Evolutionary conservation across 2,797 vertebrate genomes (phyloP).

Genomic region (Xenentodon cancila): DNA sequence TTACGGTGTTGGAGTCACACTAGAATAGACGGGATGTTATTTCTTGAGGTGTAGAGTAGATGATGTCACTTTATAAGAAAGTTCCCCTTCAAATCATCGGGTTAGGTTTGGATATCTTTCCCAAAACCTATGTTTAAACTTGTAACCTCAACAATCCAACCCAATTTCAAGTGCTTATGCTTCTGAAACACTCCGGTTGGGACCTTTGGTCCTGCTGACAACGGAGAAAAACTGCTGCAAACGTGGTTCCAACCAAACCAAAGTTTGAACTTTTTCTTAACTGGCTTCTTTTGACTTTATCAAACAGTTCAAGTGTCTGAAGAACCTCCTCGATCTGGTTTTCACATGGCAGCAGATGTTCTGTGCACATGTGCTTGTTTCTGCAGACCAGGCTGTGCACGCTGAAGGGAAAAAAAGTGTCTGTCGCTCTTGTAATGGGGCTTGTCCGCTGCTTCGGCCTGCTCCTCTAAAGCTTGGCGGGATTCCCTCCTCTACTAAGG

Average conservation of each 20-base stretch:
- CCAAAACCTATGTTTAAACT: too few relatives aligned
- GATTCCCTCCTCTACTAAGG: constrained; percentile 8
- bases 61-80: neutral
- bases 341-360: neutral
- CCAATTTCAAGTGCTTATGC: neutral
- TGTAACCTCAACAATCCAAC: too few relatives aligned
- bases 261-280: too few relatives aligned
- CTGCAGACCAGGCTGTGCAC: neutral
- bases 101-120: too few relatives aligned
- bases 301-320: too few relatives aligned
- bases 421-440: neutral
- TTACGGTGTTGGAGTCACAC: constrained; percentile 5
- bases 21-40: constrained; percentile 9
- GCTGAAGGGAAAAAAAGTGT: too few relatives aligned
- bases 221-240: too few relatives aligned
- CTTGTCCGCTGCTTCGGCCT: constrained; percentile 25
- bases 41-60: constrained; percentile 3
- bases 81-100: too few relatives aligned
- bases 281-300: too few relatives aligned
- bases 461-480: constrained; percentile 8
- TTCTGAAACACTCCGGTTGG: too few relatives aligned
- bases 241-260: too few relatives aligned
- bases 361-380: neutral
- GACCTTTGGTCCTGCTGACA: too few relatives aligned
- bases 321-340: neutral